phyloP scores from a whole-genome alignment of 2,797 vertebrate species.

The Odontamblyopus rebecca region DNA sequence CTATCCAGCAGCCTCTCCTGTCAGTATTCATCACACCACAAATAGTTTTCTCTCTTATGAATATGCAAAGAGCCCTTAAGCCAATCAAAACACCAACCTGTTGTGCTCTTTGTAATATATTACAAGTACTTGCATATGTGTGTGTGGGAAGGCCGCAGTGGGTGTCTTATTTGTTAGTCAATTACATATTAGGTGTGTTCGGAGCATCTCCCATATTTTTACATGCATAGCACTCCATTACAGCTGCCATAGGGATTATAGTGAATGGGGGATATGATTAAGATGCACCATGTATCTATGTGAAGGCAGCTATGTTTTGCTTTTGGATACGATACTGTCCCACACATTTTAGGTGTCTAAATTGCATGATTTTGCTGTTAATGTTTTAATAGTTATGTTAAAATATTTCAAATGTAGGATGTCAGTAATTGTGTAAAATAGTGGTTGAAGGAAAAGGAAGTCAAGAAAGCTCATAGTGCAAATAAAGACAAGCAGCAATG shows the following conservation, averaged over 20 bases:
- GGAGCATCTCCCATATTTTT: not conserved
- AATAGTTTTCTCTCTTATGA: slow-evolving; percentile 59
- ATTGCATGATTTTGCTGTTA: too few species aligned
- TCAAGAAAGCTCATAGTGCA: too few species aligned
- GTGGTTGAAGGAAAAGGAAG: too few species aligned
- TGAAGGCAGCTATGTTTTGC: too few species aligned
- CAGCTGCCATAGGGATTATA: slow-evolving; percentile 20
- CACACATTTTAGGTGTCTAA: too few species aligned
- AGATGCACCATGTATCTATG: too few species aligned
- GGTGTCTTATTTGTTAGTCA: not conserved
- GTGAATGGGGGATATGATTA: not conserved
- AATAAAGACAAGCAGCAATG: too few species aligned
- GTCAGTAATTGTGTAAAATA: too few species aligned
- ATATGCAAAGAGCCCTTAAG: slow-evolving; percentile 57
- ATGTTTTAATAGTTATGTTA: too few species aligned
- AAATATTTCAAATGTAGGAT: too few species aligned
- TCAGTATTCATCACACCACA: slow-evolving; percentile 62
- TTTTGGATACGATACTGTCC: too few species aligned
- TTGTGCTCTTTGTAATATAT: slow-evolving; percentile 25
- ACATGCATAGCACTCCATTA: not conserved
- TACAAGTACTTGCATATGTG: slow-evolving; percentile 12
- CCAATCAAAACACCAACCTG: slow-evolving; percentile 46
- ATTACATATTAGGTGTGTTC: not conserved
- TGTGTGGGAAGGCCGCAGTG: not conserved
- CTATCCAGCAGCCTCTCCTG: slow-evolving; percentile 54